Percentiles rank a stretch among this genome's conserved stretches.
Evolutionary conservation across 1,140 invertebrate species (phyloP).

Genomic region (Achroia grisella): DNA sequence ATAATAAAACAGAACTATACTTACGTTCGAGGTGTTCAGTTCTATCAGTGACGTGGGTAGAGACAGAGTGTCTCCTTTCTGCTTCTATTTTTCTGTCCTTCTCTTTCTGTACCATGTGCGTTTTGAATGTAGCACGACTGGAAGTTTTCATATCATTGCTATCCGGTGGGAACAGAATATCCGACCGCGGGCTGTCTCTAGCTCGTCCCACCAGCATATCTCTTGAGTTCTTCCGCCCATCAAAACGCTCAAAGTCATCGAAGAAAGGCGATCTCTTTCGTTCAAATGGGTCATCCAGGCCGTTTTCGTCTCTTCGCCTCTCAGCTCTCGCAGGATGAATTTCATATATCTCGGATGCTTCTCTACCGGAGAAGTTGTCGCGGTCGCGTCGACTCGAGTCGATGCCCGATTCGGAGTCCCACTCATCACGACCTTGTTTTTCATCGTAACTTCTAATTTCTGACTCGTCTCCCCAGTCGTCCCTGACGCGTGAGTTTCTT

Average conservation of each 20-base stretch:
- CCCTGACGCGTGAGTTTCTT: slow-evolving; percentile 22
- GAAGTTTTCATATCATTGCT: slow-evolving; percentile 47
- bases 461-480: slow-evolving; percentile 70
- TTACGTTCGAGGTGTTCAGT: slow-evolving; percentile 81
- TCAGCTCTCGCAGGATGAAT: slow-evolving; percentile 53
- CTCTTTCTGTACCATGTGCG: slow-evolving; percentile 76
- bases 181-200: slow-evolving; percentile 64
- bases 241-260: slow-evolving; percentile 63
- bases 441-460: slow-evolving; percentile 56
- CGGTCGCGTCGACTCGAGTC: slow-evolving; percentile 41
- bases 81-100: slow-evolving; percentile 79
- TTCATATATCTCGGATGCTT: slow-evolving; percentile 69
- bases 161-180: slow-evolving; percentile 47
- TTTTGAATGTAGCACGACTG: slow-evolving; percentile 78
- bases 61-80: slow-evolving; percentile 83
- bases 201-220: slow-evolving; percentile 66
- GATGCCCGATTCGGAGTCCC: slow-evolving; percentile 74
- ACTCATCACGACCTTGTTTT: slow-evolving; percentile 65
- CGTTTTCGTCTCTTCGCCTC: slow-evolving; percentile 48
- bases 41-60: slow-evolving; percentile 82
- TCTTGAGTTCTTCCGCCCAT: slow-evolving; percentile 63
- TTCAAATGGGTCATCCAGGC: slow-evolving; percentile 42
- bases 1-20: slow-evolving; percentile 26
- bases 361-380: slow-evolving; percentile 51
- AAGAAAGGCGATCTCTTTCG: slow-evolving; percentile 47